Evolutionary conservation across 2,113 vertebrate species (phyloP).

Genomic region (Pelecanoides urinatrix): DNA sequence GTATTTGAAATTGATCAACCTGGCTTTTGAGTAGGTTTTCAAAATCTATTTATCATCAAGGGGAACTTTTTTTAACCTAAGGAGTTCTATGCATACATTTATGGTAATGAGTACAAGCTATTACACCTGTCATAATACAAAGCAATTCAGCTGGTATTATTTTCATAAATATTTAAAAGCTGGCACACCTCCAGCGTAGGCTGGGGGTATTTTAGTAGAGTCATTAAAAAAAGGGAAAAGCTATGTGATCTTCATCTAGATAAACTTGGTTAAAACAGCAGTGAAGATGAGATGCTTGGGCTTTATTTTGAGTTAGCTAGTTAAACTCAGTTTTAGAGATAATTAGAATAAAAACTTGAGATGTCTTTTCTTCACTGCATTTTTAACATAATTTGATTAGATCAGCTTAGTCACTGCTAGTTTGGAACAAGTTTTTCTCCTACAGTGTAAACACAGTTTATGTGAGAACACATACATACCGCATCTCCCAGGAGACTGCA

Average conservation of each 20-base stretch:
- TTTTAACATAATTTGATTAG: neutral
- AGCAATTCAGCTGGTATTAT: neutral
- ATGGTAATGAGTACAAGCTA: slow-evolving; percentile 4
- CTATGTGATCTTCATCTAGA: neutral
- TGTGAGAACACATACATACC: neutral
- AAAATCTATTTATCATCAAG: neutral
- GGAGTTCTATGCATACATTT: neutral
- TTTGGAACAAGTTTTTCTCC: neutral
- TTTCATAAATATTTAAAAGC: slow-evolving; percentile 36
- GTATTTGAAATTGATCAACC: neutral
- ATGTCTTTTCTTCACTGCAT: neutral
- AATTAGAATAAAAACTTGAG: neutral
- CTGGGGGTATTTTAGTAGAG: neutral
- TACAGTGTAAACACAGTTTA: neutral
- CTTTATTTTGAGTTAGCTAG: neutral
- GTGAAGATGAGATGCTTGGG: neutral
- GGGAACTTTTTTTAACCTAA: neutral
- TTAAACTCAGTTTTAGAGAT: neutral
- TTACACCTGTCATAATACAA: slow-evolving; percentile 5
- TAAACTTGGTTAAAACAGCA: neutral
- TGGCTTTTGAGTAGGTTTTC: neutral
- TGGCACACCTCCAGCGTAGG: neutral
- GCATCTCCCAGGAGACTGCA: neutral
- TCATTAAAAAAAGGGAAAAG: neutral
- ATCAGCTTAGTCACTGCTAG: neutral